phyloP scores from a whole-genome alignment of 1,140 invertebrate species.

The Drosophila mojavensis region DNA sequence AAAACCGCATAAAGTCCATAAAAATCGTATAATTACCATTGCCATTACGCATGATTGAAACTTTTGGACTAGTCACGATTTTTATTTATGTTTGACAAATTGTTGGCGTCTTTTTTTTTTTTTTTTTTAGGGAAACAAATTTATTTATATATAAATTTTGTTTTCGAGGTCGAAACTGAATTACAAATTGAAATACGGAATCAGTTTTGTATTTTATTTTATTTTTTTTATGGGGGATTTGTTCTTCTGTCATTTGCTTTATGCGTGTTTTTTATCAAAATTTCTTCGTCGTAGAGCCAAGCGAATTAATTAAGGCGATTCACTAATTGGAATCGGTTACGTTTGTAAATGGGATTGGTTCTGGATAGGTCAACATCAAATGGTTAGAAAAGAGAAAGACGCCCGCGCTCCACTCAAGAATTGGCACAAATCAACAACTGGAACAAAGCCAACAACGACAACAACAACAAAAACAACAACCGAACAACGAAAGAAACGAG shows the following conservation, averaged over 20 bases:
- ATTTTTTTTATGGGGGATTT: conserved; percentile 16
- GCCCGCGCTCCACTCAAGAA: conserved; percentile 28
- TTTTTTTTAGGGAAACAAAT: conserved; percentile 7
- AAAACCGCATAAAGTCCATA: conserved; percentile 30
- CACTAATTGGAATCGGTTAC: conserved; percentile 58
- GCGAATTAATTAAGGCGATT: conserved; percentile 46
- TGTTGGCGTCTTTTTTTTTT: conserved; percentile 4
- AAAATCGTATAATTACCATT: conserved; percentile 51
- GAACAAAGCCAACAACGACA: conserved; percentile 16
- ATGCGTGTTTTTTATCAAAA: conserved; percentile 25
- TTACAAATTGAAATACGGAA: conserved; percentile 59
- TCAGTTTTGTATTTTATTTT: conserved; percentile 34
- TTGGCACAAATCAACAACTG: conserved; percentile 63
- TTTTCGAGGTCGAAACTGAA: conserved; percentile 54
- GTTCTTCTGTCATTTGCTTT: conserved; percentile 17
- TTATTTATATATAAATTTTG: background rate
- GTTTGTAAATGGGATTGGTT: conserved; percentile 37
- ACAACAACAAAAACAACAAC: conserved; percentile 49
- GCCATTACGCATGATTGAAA: conserved; percentile 57
- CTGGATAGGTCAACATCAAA: conserved; percentile 13
- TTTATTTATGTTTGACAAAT: conserved; percentile 48
- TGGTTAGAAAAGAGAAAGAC: conserved; percentile 29
- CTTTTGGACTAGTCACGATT: conserved; percentile 57
- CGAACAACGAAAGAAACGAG: conserved; percentile 3
- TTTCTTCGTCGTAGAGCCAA: conserved; percentile 1